A percentile compares a stretch with the other conserved stretches of the same genome.
Evolutionary conservation across 2,888 invertebrate species (phyloP).

Genomic region (Hypena proboscidalis): DNA sequence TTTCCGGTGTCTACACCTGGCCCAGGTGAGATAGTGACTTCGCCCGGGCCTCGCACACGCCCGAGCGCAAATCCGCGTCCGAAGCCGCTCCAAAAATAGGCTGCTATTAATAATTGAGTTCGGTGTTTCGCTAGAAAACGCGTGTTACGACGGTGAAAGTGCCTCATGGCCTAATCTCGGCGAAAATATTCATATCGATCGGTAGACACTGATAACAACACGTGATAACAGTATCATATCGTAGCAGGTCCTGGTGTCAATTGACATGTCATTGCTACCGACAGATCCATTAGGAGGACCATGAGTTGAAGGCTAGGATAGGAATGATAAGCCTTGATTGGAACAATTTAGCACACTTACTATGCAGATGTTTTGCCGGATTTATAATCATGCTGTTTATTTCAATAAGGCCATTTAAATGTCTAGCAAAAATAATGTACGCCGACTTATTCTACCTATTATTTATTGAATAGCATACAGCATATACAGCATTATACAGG

Average conservation of each 20-base stretch:
- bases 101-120: conserved; percentile 86
- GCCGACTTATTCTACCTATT: not conserved
- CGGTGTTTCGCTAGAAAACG: conserved; percentile 86
- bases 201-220: conserved; percentile 67
- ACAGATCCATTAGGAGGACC: conserved; percentile 61
- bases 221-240: conserved; percentile 69
- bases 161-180: conserved; percentile 78
- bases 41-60: conserved; percentile 84
- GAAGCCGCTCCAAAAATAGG: conserved; percentile 85
- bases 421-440: conserved; percentile 5
- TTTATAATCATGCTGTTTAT: conserved; percentile 20
- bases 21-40: conserved; percentile 93
- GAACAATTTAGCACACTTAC: conserved; percentile 35
- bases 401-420: conserved; percentile 11
- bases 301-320: conserved; percentile 52
- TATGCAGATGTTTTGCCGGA: conserved; percentile 19
- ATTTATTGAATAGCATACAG: conserved; percentile 3
- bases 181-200: conserved; percentile 81
- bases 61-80: conserved; percentile 81
- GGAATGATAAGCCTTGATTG: conserved; percentile 31
- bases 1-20: conserved; percentile 99
- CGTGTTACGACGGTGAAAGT: conserved; percentile 89
- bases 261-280: conserved; percentile 60
- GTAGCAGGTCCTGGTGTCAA: conserved; percentile 49
- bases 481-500: conserved; percentile 3